Percentiles rank a stretch among this genome's conserved stretches.
Conservation (phyloP, 2,888 invertebrate genomes). For the Ochlodes sylvanus region DNA sequence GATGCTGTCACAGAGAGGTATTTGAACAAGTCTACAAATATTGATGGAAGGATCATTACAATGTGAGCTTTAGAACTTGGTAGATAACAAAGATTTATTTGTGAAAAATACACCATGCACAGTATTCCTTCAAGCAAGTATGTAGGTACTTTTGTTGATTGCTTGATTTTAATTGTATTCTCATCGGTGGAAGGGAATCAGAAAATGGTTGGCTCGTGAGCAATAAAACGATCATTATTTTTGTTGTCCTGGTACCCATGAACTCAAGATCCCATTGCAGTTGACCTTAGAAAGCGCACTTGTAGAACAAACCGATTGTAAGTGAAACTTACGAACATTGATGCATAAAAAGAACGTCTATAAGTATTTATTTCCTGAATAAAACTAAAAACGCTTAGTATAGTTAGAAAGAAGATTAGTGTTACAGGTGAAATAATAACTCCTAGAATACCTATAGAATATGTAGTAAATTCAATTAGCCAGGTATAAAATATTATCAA, state of each 20-base stretch:
- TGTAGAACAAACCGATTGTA: conserved; percentile 29
- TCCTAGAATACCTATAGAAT: no score
- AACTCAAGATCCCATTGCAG: conserved; percentile 33
- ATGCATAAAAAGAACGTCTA: conserved; percentile 15
- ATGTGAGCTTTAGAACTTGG: no score
- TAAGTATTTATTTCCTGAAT: neutral
- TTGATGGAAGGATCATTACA: no score
- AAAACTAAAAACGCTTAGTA: no score
- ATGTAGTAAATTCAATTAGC: no score
- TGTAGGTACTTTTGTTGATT: conserved; percentile 15
- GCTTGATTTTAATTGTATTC: conserved; percentile 27
- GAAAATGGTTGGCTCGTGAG: conserved; percentile 32
- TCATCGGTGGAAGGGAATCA: conserved; percentile 27
- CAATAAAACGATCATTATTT: conserved; percentile 38
- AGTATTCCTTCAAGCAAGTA: neutral
- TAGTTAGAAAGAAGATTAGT: no score
- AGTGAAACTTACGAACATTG: conserved; percentile 28
- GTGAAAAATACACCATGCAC: no score
- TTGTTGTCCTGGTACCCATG: conserved; percentile 36
- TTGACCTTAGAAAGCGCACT: conserved; percentile 37
- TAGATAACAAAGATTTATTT: no score
- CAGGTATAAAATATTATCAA: no score
- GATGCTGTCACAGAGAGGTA: no score
- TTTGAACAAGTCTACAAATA: no score
- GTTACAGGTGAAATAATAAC: no score